A percentile compares a stretch with the other conserved stretches of the same genome.
Conservation (phyloP, 2,797 vertebrate genomes). For the Phataginus tricuspis region DNA sequence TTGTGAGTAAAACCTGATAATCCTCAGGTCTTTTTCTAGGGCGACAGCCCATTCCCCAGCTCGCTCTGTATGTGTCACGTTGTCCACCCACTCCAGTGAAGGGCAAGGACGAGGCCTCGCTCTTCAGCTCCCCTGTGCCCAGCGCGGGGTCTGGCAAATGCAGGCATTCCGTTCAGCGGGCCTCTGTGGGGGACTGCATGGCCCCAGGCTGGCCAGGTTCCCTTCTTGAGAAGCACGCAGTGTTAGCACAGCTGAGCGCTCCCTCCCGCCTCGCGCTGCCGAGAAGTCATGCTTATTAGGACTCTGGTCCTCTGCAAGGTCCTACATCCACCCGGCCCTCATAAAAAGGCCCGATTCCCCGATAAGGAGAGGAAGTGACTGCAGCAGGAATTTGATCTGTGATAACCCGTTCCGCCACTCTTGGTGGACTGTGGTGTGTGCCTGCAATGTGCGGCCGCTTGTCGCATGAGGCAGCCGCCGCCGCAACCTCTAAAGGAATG, state of each 20-base stretch:
- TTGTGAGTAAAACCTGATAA: background rate
- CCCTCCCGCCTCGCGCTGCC: background rate
- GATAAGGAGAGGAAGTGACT: constrained; percentile 78
- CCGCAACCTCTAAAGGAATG: constrained; percentile 76
- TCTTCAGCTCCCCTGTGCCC: background rate
- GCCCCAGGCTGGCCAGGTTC: background rate
- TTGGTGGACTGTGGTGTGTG: background rate
- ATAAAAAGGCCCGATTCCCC: constrained; percentile 51
- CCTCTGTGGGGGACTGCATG: background rate
- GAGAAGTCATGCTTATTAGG: constrained; percentile 14
- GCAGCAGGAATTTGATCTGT: constrained; percentile 71
- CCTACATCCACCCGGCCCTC: constrained; percentile 33
- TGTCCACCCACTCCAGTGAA: background rate
- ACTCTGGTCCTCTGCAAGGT: constrained; percentile 8
- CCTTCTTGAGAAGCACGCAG: background rate
- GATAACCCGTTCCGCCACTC: constrained; percentile 67
- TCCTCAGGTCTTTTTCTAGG: background rate
- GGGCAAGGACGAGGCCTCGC: background rate
- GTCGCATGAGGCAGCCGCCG: background rate
- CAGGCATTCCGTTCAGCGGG: background rate
- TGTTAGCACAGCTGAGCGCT: background rate
- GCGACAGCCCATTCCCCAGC: background rate
- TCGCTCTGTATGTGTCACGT: no score
- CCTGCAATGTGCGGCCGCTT: background rate
- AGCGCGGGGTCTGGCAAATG: background rate